Percentiles rank a stretch among this genome's conserved stretches.
phyloP scores from a whole-genome alignment of 2,888 invertebrate species.

The Coenonympha arcania region DNA sequence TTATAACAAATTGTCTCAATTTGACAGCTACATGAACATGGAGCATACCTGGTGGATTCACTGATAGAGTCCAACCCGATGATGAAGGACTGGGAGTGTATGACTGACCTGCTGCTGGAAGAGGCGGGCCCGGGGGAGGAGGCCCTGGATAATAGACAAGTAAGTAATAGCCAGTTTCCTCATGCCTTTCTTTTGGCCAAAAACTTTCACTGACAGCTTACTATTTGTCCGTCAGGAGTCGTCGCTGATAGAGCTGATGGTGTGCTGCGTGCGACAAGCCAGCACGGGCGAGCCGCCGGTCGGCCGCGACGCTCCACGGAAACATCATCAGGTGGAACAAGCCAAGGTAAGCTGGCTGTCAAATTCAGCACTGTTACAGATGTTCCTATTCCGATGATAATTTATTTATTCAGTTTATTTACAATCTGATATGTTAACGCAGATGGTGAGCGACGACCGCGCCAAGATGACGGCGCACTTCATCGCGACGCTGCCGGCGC shows the following conservation, averaged over 20 bases:
- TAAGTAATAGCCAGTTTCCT: constrained; percentile 17
- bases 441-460: constrained; percentile 93
- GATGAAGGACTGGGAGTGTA: constrained; percentile 99
- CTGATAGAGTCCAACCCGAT: constrained; percentile 99
- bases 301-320: constrained; percentile 90
- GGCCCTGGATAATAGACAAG: constrained; percentile 89
- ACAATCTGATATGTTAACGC: too few species aligned
- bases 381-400: too few species aligned
- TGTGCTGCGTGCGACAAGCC: constrained; percentile 97
- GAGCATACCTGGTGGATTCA: constrained; percentile 89
- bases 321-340: constrained; percentile 68
- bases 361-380: too few species aligned
- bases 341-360: constrained; percentile 65
- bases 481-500: constrained; percentile 88
- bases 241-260: constrained; percentile 97
- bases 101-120: constrained; percentile 97
- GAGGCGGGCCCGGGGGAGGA: constrained; percentile 95
- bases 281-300: constrained; percentile 97
- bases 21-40: constrained; percentile 88
- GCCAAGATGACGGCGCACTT: constrained; percentile 95
- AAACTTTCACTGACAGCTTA: not conserved
- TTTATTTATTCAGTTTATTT: too few species aligned
- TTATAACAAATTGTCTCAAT: too few species aligned
- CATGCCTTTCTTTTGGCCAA: too few species aligned
- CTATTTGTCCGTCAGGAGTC: constrained; percentile 79